Conservation (phyloP, 2,113 vertebrate species). For the Cariama cristata region DNA sequence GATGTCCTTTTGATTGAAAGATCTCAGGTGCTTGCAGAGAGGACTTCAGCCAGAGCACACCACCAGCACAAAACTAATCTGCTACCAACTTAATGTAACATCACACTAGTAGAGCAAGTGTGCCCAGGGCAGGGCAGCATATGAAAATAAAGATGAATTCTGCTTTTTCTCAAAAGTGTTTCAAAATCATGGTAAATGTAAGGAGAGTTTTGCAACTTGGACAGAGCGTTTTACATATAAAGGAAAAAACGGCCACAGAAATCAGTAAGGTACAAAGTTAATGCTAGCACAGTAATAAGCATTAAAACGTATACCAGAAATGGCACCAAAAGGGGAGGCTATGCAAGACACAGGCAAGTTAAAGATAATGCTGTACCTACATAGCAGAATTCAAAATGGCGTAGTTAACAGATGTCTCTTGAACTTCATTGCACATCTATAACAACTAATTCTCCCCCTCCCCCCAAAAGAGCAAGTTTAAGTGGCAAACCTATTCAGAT, state of each 20-base stretch:
- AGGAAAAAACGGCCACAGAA: not conserved
- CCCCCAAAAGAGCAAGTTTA: not conserved
- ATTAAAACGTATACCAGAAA: not conserved
- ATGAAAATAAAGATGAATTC: not conserved
- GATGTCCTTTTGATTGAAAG: not conserved
- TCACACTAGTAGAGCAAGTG: not conserved
- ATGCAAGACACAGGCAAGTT: not conserved
- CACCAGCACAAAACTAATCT: not conserved
- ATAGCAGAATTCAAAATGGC: not conserved
- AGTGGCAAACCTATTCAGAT: not conserved
- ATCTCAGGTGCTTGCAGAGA: not conserved
- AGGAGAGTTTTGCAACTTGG: not conserved
- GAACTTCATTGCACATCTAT: not conserved
- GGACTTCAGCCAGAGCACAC: not conserved
- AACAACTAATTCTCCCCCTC: not conserved
- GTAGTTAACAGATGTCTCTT: not conserved
- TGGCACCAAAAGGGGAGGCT: not conserved
- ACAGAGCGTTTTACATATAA: not conserved
- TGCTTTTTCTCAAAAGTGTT: not conserved
- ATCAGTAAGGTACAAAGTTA: not conserved
- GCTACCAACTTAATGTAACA: not conserved
- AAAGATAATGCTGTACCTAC: not conserved
- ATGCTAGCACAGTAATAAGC: not conserved
- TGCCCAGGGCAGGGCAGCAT: not conserved
- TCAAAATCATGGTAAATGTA: not conserved